phyloP scores from a whole-genome alignment of 2,888 invertebrate genomes.

The Eilema caniola region DNA sequence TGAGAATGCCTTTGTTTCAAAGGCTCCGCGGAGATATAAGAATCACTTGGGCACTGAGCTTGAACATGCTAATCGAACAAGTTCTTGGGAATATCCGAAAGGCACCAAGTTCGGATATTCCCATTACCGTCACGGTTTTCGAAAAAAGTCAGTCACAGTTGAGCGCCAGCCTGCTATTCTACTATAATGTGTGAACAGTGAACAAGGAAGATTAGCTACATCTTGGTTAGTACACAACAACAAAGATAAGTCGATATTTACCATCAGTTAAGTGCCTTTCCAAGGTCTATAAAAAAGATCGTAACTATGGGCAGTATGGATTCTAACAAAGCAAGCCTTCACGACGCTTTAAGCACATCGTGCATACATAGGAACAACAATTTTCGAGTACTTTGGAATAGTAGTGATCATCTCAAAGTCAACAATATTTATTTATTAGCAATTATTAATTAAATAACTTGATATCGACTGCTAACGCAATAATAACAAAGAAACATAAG shows the following conservation, averaged over 20 bases:
- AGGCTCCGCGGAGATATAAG: neutral
- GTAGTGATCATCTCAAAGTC: neutral
- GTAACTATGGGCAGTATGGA: neutral
- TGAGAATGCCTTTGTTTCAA: slow-evolving; percentile 4
- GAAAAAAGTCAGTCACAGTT: slow-evolving; percentile 5
- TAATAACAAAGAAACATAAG: neutral
- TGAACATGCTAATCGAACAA: neutral
- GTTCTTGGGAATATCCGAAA: no score
- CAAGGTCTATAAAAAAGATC: neutral
- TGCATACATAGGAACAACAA: no score
- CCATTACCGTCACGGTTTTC: neutral
- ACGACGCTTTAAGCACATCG: neutral
- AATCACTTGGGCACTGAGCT: neutral
- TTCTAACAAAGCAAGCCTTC: neutral
- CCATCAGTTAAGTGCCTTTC: neutral
- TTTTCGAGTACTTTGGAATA: no score
- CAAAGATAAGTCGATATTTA: neutral
- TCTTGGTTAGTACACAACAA: neutral
- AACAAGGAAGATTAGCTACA: neutral
- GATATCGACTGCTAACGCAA: neutral
- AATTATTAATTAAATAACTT: neutral
- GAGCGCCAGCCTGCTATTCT: neutral
- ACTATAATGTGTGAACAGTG: neutral
- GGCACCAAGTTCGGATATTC: neutral
- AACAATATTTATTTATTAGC: neutral